A percentile compares a stretch with the other conserved stretches of the same genome.
phyloP scores from a whole-genome alignment of 23 tunicate species.

The Styela clava region DNA sequence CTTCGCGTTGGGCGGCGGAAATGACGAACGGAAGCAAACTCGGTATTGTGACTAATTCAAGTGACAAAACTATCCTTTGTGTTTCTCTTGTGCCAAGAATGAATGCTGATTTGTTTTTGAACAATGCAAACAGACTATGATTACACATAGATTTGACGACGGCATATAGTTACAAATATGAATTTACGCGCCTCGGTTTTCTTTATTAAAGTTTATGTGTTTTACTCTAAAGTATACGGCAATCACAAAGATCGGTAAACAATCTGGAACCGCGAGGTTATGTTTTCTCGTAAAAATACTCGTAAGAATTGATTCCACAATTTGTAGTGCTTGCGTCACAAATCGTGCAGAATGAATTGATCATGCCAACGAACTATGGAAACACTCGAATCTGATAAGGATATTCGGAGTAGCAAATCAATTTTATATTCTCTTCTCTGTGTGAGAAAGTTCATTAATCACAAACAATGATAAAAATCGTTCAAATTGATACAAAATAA shows the following conservation, averaged over 20 bases:
- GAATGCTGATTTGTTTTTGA: not conserved
- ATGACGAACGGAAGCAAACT: not conserved
- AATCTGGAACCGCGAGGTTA: too few relatives aligned
- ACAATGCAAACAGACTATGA: not conserved
- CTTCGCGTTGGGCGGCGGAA: not conserved
- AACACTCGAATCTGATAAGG: too few relatives aligned
- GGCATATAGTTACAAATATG: not conserved
- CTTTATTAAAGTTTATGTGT: not conserved
- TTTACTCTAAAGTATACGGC: not conserved
- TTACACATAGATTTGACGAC: not conserved
- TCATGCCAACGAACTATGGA: too few relatives aligned
- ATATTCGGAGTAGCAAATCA: too few relatives aligned
- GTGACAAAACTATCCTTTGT: not conserved
- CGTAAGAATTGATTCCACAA: too few relatives aligned
- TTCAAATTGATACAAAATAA: too few relatives aligned
- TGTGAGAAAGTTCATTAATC: too few relatives aligned
- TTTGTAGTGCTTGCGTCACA: too few relatives aligned
- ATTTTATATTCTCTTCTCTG: too few relatives aligned
- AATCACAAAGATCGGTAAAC: too few relatives aligned
- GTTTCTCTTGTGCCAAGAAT: not conserved
- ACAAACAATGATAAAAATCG: too few relatives aligned
- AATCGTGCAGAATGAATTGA: too few relatives aligned
- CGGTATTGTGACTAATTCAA: not conserved
- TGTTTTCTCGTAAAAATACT: not conserved
- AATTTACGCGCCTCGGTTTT: not conserved